phyloP scores from a whole-genome alignment of 2,113 vertebrate genomes.

The Felis catus region DNA sequence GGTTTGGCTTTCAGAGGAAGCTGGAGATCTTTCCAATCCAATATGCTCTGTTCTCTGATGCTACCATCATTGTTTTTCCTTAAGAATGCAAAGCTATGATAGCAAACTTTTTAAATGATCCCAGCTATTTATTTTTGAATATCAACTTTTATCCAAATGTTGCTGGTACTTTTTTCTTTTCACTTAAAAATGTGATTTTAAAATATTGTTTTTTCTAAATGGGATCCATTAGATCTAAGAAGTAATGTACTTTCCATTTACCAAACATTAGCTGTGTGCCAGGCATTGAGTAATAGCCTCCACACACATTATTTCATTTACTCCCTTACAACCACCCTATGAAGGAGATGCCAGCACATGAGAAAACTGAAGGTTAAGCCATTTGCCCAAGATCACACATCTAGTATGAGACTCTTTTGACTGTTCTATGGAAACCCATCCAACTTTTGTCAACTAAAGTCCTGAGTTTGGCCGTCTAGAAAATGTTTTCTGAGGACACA shows the following conservation, averaged over 20 bases:
- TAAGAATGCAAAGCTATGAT: neutral
- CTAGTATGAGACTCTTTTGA: neutral
- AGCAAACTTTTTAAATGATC: neutral
- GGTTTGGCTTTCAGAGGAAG: neutral
- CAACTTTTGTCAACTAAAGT: neutral
- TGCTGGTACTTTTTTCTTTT: neutral
- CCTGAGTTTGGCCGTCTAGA: neutral
- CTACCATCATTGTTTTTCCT: neutral
- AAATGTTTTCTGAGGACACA: neutral
- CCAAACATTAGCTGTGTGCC: neutral
- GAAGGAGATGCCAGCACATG: conserved; percentile 16
- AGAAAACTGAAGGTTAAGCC: neutral
- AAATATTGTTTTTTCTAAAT: conserved; percentile 23
- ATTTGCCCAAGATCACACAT: neutral
- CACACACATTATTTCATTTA: neutral
- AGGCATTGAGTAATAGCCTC: conserved; percentile 26
- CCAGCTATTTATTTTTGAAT: neutral
- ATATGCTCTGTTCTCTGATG: neutral
- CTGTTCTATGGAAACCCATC: neutral
- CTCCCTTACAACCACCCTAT: neutral
- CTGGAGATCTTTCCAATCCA: neutral
- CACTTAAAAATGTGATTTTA: conserved; percentile 8
- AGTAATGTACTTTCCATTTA: neutral
- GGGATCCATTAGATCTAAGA: neutral
- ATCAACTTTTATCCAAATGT: neutral